These are phyloP conservation scores for Escarpia spicata DNA, from an alignment of 2,888 invertebrate species.

Conservation along the genomic window DNA sequence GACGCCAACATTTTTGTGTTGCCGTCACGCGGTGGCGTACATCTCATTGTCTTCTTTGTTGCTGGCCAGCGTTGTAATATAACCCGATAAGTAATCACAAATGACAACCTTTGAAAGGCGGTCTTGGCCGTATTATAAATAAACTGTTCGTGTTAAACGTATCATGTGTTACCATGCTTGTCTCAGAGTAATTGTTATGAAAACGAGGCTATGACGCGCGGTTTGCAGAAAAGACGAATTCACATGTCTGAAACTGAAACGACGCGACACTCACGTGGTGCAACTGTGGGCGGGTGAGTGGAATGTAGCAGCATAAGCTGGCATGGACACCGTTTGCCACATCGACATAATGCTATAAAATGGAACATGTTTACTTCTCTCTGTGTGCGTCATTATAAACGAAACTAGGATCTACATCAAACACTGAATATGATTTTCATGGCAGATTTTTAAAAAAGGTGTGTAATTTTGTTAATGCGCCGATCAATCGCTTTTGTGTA, in stretches of 20 bases:
- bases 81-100: background rate
- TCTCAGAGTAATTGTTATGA: background rate
- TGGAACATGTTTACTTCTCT: background rate
- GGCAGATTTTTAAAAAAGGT: no score
- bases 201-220: background rate
- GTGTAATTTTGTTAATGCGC: no score
- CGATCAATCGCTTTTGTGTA: no score
- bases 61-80: background rate
- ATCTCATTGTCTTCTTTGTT: background rate
- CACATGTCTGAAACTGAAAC: background rate
- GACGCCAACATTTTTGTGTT: background rate
- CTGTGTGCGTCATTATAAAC: background rate
- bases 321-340: background rate
- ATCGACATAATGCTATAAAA: background rate
- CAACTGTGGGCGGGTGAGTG: background rate
- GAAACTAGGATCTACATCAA: background rate
- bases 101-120: background rate
- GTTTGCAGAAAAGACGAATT: slow-evolving; percentile 6
- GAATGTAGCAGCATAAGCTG: background rate
- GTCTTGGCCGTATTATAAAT: background rate
- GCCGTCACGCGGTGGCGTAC: background rate
- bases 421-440: no score
- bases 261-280: background rate
- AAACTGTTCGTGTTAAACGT: background rate
- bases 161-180: no score